Conservation (phyloP, 2,113 vertebrate species). For the Mellivora capensis region DNA sequence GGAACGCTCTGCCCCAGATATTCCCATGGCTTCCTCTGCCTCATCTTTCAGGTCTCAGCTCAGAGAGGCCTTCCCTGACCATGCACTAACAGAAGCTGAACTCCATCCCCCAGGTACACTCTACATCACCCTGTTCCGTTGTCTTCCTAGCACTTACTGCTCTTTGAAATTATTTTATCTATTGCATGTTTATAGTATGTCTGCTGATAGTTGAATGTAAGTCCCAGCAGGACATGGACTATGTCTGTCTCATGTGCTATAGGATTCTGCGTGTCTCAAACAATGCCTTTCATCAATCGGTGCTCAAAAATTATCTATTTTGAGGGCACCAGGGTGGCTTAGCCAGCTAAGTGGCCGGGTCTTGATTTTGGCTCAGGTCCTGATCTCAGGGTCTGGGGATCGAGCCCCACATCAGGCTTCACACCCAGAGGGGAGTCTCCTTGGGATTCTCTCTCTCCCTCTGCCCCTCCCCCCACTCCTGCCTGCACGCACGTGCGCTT, state of each 20-base stretch:
- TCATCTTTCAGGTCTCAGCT: conserved; percentile 58
- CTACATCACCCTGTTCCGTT: neutral
- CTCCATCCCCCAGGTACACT: neutral
- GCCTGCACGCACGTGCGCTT: rapidly evolving
- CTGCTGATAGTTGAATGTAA: neutral
- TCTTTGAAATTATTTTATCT: conserved; percentile 33
- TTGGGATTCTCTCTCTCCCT: neutral
- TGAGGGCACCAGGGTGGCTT: neutral
- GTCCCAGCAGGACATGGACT: neutral
- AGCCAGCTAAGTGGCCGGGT: neutral
- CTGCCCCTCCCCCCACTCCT: neutral
- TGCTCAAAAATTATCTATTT: neutral
- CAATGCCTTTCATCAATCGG: neutral
- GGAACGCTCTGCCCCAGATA: conserved; percentile 76
- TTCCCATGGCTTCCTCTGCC: conserved; percentile 61
- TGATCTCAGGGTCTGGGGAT: neutral
- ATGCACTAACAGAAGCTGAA: neutral
- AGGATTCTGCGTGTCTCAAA: neutral
- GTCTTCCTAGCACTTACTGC: neutral
- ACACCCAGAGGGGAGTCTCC: neutral
- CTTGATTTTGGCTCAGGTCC: neutral
- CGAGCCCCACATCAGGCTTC: neutral
- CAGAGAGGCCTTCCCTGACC: conserved; percentile 52
- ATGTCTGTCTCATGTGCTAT: neutral
- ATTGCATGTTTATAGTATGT: neutral